These are phyloP conservation scores for Crotophaga sulcirostris DNA, from an alignment of 2,113 vertebrate genomes.

Conservation along the genomic window DNA sequence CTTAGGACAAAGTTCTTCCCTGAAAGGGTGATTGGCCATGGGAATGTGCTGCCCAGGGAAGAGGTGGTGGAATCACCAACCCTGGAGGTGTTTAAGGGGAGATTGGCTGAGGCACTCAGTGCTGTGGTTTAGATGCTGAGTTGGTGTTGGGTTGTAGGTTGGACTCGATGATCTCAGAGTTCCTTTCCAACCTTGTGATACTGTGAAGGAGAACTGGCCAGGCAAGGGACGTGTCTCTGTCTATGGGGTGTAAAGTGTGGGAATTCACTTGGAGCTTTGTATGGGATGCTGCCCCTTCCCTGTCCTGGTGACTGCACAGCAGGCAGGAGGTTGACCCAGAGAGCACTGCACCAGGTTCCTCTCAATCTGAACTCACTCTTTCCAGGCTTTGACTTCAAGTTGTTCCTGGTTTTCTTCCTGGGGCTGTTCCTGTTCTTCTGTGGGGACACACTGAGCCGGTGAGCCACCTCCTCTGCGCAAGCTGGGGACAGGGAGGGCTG, in stretches of 20 bases:
- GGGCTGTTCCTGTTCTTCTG: constrained; percentile 87
- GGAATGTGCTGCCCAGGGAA: too few relatives aligned
- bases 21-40: too few relatives aligned
- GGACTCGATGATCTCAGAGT: too few relatives aligned
- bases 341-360: fast-evolving
- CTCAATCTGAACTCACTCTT: neutral
- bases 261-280: fast-evolving
- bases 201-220: too few relatives aligned
- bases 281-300: fast-evolving
- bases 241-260: fast-evolving
- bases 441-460: constrained; percentile 92
- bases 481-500: neutral
- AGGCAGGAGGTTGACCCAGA: neutral
- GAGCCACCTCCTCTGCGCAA: neutral
- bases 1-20: too few relatives aligned
- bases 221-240: fast-evolving
- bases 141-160: too few relatives aligned
- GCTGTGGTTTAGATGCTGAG: too few relatives aligned
- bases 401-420: constrained; percentile 87
- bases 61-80: too few relatives aligned
- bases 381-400: constrained; percentile 89
- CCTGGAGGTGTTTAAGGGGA: too few relatives aligned
- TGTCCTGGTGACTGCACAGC: fast-evolving
- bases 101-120: too few relatives aligned
- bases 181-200: too few relatives aligned